Percentiles rank a stretch among this genome's conserved stretches.
Evolutionary conservation across 2,888 invertebrate genomes (phyloP).

Genomic region (Trichogramma dendrolimi): DNA sequence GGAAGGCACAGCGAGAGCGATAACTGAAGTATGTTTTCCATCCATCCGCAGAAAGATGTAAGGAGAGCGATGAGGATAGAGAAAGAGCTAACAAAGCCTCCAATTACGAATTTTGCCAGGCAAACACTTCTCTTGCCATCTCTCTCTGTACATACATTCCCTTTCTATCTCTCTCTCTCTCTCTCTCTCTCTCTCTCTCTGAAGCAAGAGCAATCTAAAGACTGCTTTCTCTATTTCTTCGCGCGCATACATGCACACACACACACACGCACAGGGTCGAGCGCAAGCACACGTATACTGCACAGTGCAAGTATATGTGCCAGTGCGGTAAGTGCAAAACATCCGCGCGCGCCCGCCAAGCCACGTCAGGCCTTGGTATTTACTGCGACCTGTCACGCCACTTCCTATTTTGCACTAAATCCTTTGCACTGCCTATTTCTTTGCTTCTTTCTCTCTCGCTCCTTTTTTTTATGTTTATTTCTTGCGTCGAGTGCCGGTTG

Average conservation of each 20-base stretch:
- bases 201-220: background rate
- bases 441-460: too few species aligned
- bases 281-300: background rate
- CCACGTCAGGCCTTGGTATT: background rate
- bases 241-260: background rate
- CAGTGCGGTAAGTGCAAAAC: background rate
- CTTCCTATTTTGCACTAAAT: background rate
- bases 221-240: background rate
- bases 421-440: too few species aligned
- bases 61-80: background rate
- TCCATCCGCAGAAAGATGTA: background rate
- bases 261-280: background rate
- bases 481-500: too few species aligned
- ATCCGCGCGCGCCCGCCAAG: background rate
- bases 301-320: background rate
- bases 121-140: slow-evolving; percentile 1
- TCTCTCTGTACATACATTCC: too few species aligned
- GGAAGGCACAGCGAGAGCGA: background rate
- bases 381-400: slow-evolving; percentile 3
- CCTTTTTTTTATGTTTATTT: too few species aligned
- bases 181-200: background rate
- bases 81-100: slow-evolving; percentile 7
- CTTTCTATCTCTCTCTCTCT: background rate
- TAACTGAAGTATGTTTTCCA: background rate
- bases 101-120: slow-evolving; percentile 15